Conservation (phyloP, 92 coral and sea anemone species). For the Phenganax subtilis region DNA sequence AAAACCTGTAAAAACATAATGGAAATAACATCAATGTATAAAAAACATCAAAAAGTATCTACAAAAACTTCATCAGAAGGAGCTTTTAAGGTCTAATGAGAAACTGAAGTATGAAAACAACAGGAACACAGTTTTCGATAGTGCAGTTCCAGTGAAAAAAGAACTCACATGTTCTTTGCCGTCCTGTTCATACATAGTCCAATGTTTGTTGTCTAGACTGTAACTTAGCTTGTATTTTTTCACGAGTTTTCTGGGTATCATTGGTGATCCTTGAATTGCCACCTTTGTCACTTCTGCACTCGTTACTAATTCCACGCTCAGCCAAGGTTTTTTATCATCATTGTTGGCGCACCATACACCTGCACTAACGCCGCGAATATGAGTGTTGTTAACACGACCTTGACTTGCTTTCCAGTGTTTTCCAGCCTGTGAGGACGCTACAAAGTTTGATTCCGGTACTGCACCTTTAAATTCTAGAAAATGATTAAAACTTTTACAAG, state of each 20-base stretch:
- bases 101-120: no score
- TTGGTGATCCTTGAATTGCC: constrained; percentile 78
- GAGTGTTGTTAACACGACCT: constrained; percentile 56
- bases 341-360: constrained; percentile 81
- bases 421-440: not conserved
- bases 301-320: constrained; percentile 62
- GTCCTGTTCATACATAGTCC: constrained; percentile 59
- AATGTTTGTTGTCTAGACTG: constrained; percentile 68
- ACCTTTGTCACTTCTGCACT: constrained; percentile 62
- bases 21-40: no score
- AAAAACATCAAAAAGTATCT: not conserved
- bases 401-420: constrained; percentile 40
- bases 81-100: no score
- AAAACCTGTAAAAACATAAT: constrained; percentile 20
- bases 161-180: constrained; percentile 59
- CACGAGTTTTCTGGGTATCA: constrained; percentile 49
- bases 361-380: constrained; percentile 41
- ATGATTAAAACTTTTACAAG: not conserved
- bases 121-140: no score
- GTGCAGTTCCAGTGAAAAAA: not conserved
- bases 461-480: not conserved
- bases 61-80: no score
- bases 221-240: constrained; percentile 57
- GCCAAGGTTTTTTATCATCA: constrained; percentile 66
- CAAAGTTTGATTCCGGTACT: constrained; percentile 8